Base-by-base conservation (phyloP, 2,797 vertebrate species). In the Tadarida brasiliensis region DNA sequence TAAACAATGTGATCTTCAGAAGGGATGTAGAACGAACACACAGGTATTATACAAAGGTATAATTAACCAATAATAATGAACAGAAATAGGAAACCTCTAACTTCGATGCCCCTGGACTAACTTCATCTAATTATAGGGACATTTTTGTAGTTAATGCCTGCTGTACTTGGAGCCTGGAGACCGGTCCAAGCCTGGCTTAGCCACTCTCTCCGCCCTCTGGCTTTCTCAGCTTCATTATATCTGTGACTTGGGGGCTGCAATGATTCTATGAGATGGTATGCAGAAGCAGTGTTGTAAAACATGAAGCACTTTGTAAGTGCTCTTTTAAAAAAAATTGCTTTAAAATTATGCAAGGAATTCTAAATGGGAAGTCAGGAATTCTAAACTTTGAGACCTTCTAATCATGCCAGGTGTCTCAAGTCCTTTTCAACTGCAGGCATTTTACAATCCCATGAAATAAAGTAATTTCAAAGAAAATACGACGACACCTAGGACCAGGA, bases 401-500 rank as follows among this genome's bases (percentile, higher is more conserved):
- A 86, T 51, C 33, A 14, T 19, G 6, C 33, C 2, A 30, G 65
- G 12, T 86, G 30, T 65, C 56, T 67, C 49, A 95, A 16, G 11
- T 68, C 49, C 35, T 51, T 74, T 96, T 74, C 30, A 88, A 91
- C 4, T 4, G 30, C 19, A 61, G n/a, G 15, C 1, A 67, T 80
- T 96, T 94, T 83, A 65, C 8, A 83, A 19, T 70, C 57, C 19
- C 12, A 24, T 61, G 77, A 94, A 88, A 54, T 57, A 80, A 92
- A 87, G 35, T 26, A 19, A 9, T 88, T 54, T 54, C 44, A 76
- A 65, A 91, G 89, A 77, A 63, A 83, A 63, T 3, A 57, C 8
- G 1, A 33, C 61, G 63, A 15, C 3, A 76, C 59, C 54, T 61
- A 33, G 28, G 57, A 17, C 17, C 0, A 7, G 39, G 65, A 84